Evolutionary conservation across 2,797 vertebrate genomes (phyloP).

Genomic region (Serranus cabrilla): DNA sequence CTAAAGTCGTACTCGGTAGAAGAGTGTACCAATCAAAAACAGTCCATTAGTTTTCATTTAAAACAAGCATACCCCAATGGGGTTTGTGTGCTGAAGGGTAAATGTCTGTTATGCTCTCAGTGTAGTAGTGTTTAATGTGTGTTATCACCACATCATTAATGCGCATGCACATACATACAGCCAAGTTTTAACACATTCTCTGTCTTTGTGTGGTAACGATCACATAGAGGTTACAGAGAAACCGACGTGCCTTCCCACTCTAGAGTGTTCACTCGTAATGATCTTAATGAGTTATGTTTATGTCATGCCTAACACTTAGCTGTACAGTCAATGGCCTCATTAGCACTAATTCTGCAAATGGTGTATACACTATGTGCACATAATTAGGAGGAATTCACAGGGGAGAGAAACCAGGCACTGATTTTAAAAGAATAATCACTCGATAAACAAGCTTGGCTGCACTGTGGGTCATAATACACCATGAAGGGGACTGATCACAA

Average conservation of each 20-base stretch:
- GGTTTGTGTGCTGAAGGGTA: not conserved
- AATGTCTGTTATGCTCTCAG: not conserved
- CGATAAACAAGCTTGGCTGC: slow-evolving; percentile 50
- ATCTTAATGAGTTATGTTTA: slow-evolving; percentile 76
- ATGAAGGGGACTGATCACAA: slow-evolving; percentile 54
- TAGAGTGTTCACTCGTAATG: slow-evolving; percentile 55
- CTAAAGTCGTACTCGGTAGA: not conserved
- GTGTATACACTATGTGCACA: slow-evolving; percentile 61
- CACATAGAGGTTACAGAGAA: slow-evolving; percentile 28
- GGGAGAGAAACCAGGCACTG: slow-evolving; percentile 8
- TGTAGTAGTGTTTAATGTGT: not conserved
- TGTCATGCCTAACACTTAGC: slow-evolving; percentile 65
- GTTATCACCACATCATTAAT: slow-evolving; percentile 2
- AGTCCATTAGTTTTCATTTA: slow-evolving; percentile 4
- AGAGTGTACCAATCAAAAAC: not conserved
- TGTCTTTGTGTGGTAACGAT: not conserved
- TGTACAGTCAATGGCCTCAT: slow-evolving; percentile 76
- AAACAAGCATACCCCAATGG: not conserved
- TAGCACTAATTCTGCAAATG: slow-evolving; percentile 72
- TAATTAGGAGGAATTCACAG: slow-evolving; percentile 63
- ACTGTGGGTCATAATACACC: slow-evolving; percentile 48
- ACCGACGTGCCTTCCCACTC: slow-evolving; percentile 31
- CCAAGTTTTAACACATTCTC: not conserved
- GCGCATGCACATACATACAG: not conserved
- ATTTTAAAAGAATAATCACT: slow-evolving; percentile 58